These are phyloP conservation scores for Paradisaea rubra DNA, from an alignment of 2,113 vertebrate genomes.

Conservation along the genomic window DNA sequence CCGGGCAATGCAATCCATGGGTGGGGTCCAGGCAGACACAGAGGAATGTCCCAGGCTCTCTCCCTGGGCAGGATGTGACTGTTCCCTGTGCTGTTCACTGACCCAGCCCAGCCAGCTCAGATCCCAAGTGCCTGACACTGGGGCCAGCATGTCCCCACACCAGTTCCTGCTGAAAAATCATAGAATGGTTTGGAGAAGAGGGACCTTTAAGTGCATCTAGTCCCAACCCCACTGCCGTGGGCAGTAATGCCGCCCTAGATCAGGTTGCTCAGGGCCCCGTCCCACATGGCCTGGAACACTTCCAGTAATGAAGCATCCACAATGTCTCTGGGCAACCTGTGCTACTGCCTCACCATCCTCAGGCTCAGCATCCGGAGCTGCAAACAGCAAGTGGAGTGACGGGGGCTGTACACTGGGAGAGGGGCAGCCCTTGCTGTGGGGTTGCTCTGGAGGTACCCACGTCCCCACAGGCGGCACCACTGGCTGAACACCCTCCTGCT, in stretches of 20 bases:
- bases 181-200: neutral
- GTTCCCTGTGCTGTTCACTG: neutral
- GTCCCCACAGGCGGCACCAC: neutral
- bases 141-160: neutral
- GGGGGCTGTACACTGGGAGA: neutral
- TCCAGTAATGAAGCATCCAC: neutral
- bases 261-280: neutral
- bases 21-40: fast-evolving
- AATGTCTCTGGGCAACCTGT: neutral
- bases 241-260: neutral
- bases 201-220: neutral
- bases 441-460: neutral
- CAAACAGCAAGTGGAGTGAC: neutral
- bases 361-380: neutral
- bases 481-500: neutral
- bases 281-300: neutral
- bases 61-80: neutral
- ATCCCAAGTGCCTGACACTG: neutral
- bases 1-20: neutral
- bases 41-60: neutral
- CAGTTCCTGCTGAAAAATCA: neutral
- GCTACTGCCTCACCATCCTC: neutral
- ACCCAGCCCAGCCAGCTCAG: neutral
- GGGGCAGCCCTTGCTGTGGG: neutral
- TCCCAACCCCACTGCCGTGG: neutral